phyloP scores from a whole-genome alignment of 2,797 vertebrate genomes.

The Lutjanus argentimaculatus region DNA sequence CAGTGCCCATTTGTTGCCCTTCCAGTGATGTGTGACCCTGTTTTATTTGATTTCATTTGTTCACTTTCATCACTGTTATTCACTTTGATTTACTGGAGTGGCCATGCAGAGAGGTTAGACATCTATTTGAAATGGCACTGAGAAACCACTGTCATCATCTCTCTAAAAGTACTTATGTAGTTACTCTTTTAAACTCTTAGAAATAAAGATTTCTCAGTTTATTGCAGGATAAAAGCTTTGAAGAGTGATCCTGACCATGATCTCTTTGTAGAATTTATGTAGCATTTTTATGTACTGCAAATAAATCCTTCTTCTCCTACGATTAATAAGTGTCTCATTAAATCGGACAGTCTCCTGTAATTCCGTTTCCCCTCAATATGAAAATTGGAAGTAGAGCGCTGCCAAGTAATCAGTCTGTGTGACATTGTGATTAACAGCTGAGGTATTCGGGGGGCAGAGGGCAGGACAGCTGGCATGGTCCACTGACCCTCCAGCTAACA shows the following conservation, averaged over 20 bases:
- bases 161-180: conserved; percentile 46
- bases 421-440: conserved; percentile 75
- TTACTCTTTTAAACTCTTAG: conserved; percentile 33
- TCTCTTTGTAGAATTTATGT: conserved; percentile 11
- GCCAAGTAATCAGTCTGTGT: conserved; percentile 71
- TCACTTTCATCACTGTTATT: conserved; percentile 87
- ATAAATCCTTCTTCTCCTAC: conserved; percentile 11
- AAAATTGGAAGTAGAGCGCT: conserved; percentile 42
- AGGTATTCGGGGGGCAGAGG: conserved; percentile 63
- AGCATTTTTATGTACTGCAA: background rate
- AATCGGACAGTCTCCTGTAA: conserved; percentile 17
- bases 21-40: conserved; percentile 90
- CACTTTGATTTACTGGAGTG: conserved; percentile 84
- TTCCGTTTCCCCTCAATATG: conserved; percentile 34
- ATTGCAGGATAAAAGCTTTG: background rate
- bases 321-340: conserved; percentile 35
- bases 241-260: background rate
- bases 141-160: conserved; percentile 68
- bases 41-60: conserved; percentile 90
- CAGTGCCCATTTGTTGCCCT: conserved; percentile 88
- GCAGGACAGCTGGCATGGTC: conserved; percentile 67
- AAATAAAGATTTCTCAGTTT: conserved; percentile 5
- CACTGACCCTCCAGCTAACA: conserved; percentile 71
- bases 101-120: conserved; percentile 70
- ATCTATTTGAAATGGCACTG: conserved; percentile 79